Conservation (phyloP, 1,140 invertebrate genomes). For the Meloidogyne floridensis region DNA sequence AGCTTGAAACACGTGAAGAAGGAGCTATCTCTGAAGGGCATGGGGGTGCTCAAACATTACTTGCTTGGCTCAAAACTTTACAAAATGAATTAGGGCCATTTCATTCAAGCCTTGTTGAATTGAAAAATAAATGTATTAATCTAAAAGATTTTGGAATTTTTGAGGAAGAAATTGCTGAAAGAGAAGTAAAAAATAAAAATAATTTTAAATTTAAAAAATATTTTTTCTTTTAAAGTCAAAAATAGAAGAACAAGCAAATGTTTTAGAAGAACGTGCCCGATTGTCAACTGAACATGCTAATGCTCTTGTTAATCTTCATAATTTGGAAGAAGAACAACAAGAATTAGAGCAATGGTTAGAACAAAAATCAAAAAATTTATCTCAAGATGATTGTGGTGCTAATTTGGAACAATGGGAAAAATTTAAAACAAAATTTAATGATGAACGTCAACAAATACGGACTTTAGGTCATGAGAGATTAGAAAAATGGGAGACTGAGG, state of each 20-base stretch:
- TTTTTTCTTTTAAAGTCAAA: constrained; percentile 81
- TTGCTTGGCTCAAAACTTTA: constrained; percentile 86
- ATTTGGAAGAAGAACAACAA: constrained; percentile 85
- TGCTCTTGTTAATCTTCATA: constrained; percentile 77
- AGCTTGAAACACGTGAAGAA: constrained; percentile 77
- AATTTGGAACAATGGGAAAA: constrained; percentile 93
- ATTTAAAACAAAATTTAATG: constrained; percentile 82
- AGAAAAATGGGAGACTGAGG: constrained; percentile 86
- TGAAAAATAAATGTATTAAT: neutral
- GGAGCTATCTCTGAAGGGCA: constrained; percentile 76
- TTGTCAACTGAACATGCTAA: constrained; percentile 71
- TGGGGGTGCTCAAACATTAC: constrained; percentile 84
- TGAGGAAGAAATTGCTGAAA: constrained; percentile 44
- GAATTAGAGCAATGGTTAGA: constrained; percentile 92
- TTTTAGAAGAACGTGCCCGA: constrained; percentile 72
- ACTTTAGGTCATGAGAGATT: constrained; percentile 83
- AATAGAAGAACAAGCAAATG: constrained; percentile 73
- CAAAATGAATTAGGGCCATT: constrained; percentile 51
- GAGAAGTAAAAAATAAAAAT: too few species aligned
- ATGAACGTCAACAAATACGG: constrained; percentile 87
- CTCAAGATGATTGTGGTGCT: constrained; percentile 91
- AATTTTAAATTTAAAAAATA: constrained; percentile 73
- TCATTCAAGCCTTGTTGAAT: constrained; percentile 12
- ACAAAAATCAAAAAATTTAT: constrained; percentile 85
- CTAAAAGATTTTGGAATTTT: constrained; percentile 38